Percentiles rank a stretch among this genome's conserved stretches.
These are phyloP conservation scores for Peromyscus aztecus DNA, from an alignment of 2,797 vertebrate species.

Conservation along the genomic window DNA sequence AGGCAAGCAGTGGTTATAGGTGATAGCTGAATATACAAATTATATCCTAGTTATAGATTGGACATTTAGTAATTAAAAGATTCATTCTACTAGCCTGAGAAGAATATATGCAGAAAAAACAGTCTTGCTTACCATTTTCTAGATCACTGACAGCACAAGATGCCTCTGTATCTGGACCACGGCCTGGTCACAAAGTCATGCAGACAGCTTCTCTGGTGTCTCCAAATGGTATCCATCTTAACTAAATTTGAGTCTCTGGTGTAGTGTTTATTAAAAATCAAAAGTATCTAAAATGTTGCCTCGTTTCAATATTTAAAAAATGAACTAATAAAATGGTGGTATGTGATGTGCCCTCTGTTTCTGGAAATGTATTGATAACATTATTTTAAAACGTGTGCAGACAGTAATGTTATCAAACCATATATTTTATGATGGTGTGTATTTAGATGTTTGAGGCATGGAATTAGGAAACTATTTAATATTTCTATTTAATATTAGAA, in stretches of 20 bases:
- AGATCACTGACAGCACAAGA: not conserved
- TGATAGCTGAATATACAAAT: constrained; percentile 44
- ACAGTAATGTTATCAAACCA: not conserved
- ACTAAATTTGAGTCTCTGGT: not conserved
- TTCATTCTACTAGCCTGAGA: not conserved
- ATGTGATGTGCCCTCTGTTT: not conserved
- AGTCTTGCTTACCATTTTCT: constrained; percentile 5
- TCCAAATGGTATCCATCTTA: not conserved
- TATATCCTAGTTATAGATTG: not conserved
- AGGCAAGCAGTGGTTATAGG: constrained; percentile 32
- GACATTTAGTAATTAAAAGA: not conserved
- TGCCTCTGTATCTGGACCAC: not conserved
- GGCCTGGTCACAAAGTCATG: not conserved
- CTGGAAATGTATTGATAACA: not conserved
- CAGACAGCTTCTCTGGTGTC: not conserved
- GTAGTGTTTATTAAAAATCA: constrained; percentile 35
- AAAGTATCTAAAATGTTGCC: not conserved
- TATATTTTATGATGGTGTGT: not conserved
- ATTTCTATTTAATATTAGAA: too few relatives aligned
- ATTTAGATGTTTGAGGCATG: not conserved
- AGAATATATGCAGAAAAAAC: not conserved
- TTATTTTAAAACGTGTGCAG: not conserved
- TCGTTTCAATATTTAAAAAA: not conserved
- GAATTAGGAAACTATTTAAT: not conserved
- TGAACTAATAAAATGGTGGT: not conserved